Percentiles rank a stretch among this genome's conserved stretches.
Evolutionary conservation across 1,140 invertebrate species (phyloP).

Genomic region (Zaprionus africanus): DNA sequence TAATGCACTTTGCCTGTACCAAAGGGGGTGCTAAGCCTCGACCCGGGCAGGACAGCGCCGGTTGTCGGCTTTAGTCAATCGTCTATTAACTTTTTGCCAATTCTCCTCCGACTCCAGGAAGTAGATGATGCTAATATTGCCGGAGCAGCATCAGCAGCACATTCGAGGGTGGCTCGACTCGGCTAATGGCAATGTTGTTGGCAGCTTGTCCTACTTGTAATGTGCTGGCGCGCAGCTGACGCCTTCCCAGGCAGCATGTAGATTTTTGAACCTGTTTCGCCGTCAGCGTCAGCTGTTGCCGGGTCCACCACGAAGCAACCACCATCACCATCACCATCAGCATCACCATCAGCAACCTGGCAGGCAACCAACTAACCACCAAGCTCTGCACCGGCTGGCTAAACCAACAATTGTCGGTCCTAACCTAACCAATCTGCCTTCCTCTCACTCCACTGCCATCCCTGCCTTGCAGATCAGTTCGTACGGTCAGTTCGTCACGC

Average conservation of each 20-base stretch:
- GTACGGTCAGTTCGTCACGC: slow-evolving; percentile 60
- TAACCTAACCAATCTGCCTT: not conserved
- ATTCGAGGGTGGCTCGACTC: slow-evolving; percentile 12
- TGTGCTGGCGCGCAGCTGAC: slow-evolving; percentile 81
- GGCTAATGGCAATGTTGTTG: slow-evolving; percentile 76
- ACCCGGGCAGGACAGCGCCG: slow-evolving; percentile 29
- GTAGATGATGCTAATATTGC: slow-evolving; percentile 71
- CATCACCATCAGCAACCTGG: slow-evolving; percentile 53
- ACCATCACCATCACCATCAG: slow-evolving; percentile 55
- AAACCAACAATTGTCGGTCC: slow-evolving; percentile 83
- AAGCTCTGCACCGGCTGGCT: slow-evolving; percentile 76
- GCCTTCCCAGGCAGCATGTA: slow-evolving; percentile 66
- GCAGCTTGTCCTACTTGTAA: slow-evolving; percentile 82
- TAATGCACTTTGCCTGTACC: slow-evolving; percentile 80
- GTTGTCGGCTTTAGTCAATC: slow-evolving; percentile 76
- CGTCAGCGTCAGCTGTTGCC: slow-evolving; percentile 67
- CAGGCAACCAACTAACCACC: slow-evolving; percentile 52
- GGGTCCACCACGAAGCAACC: slow-evolving; percentile 48
- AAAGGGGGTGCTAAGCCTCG: slow-evolving; percentile 64
- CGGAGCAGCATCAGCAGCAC: slow-evolving; percentile 8
- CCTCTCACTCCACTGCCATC: not conserved
- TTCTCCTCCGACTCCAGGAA: slow-evolving; percentile 42
- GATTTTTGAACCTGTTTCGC: slow-evolving; percentile 74
- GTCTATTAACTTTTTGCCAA: slow-evolving; percentile 80
- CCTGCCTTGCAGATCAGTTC: not conserved